A percentile compares a stretch with the other conserved stretches of the same genome.
phyloP scores from a whole-genome alignment of 2,113 vertebrate species.

The Platycercus adscitus region DNA sequence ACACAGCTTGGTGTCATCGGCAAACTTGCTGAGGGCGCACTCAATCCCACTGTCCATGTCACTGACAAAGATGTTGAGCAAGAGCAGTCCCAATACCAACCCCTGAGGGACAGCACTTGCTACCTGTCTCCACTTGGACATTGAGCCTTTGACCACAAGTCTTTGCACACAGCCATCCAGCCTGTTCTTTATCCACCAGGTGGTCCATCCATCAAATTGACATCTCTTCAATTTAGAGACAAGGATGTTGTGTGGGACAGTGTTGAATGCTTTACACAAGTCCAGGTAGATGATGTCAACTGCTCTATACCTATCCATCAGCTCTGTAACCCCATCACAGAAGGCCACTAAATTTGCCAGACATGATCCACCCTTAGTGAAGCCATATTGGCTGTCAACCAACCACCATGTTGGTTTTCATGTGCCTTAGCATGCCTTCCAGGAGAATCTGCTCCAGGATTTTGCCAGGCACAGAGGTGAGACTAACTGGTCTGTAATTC shows the following conservation, averaged over 20 bases:
- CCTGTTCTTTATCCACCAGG: background rate
- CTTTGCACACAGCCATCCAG: background rate
- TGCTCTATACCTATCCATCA: background rate
- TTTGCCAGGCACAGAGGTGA: background rate
- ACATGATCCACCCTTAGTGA: background rate
- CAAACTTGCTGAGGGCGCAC: background rate
- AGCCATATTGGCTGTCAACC: background rate
- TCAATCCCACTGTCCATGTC: background rate
- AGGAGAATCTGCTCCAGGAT: background rate
- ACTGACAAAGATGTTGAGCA: background rate
- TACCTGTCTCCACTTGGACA: background rate
- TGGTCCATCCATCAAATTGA: background rate
- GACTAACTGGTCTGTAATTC: background rate
- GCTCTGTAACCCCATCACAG: background rate
- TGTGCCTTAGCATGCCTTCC: background rate
- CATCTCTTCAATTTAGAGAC: background rate
- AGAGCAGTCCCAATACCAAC: fast-evolving
- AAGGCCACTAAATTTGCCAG: background rate
- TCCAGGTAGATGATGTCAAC: background rate
- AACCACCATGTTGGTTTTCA: background rate
- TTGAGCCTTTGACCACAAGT: background rate
- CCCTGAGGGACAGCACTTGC: background rate
- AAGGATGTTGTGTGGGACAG: background rate
- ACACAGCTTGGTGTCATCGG: too few species aligned
- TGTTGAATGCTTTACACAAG: background rate